These are phyloP conservation scores for Zhengitettix transpicula DNA, from an alignment of 2,888 invertebrate species.

Conservation along the genomic window DNA sequence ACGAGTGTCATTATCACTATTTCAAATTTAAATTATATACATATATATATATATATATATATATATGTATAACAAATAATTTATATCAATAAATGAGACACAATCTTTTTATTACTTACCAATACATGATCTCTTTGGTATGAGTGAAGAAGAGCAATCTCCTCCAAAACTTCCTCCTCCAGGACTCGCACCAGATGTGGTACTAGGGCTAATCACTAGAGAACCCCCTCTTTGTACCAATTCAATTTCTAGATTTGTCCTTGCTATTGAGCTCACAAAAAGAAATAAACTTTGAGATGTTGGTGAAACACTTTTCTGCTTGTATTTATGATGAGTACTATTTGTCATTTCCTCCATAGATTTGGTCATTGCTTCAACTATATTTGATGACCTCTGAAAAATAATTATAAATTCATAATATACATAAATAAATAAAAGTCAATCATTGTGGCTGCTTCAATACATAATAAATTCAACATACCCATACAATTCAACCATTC, in stretches of 20 bases:
- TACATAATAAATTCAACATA: too few species aligned
- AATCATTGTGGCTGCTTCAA: too few species aligned
- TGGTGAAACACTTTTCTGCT: conserved; percentile 44
- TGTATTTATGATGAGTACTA: conserved; percentile 65
- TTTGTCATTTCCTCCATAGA: conserved; percentile 90
- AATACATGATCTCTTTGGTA: conserved; percentile 64
- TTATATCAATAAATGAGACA: neutral
- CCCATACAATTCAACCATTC: too few species aligned
- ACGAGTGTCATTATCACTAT: neutral
- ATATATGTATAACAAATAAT: neutral
- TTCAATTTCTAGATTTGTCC: conserved; percentile 87
- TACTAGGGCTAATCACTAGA: conserved; percentile 31
- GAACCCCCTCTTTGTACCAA: conserved; percentile 76
- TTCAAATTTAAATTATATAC: neutral
- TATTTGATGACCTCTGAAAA: conserved; percentile 43
- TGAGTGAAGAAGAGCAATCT: conserved; percentile 41
- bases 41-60: neutral
- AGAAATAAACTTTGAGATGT: conserved; percentile 61
- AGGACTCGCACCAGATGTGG: conserved; percentile 18
- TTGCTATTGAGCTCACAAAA: conserved; percentile 74
- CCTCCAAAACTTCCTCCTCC: conserved; percentile 20
- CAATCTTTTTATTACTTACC: conserved; percentile 30
- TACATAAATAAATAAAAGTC: too few species aligned
- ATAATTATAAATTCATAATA: neutral
- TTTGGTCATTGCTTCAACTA: conserved; percentile 78